Evolutionary conservation across 1,140 invertebrate genomes (phyloP).

Genomic region (Drosophila arizonae): DNA sequence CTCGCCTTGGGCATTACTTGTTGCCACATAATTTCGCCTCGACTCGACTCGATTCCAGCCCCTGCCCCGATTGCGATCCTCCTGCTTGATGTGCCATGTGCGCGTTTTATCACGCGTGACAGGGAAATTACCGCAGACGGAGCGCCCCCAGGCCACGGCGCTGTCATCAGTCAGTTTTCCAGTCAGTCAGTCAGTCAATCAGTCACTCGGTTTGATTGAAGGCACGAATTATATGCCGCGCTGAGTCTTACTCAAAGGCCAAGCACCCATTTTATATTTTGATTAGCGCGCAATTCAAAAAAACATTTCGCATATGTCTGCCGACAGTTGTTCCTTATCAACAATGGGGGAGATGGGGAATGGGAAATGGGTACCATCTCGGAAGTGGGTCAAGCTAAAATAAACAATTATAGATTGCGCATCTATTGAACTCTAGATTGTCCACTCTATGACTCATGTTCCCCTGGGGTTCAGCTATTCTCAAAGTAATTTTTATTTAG

Average conservation of each 20-base stretch:
- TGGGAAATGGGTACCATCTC: too few species aligned
- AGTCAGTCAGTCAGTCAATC: slow-evolving; percentile 27
- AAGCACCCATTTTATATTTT: slow-evolving; percentile 53
- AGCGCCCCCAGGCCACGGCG: slow-evolving; percentile 30
- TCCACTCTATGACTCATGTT: too few species aligned
- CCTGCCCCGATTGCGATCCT: background rate
- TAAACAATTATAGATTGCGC: background rate
- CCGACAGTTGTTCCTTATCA: slow-evolving; percentile 28
- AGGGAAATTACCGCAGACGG: slow-evolving; percentile 57
- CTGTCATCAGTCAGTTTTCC: slow-evolving; percentile 42
- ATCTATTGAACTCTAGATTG: background rate
- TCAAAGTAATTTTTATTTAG: too few species aligned
- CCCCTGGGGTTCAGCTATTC: too few species aligned
- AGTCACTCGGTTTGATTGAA: slow-evolving; percentile 56
- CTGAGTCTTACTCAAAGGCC: slow-evolving; percentile 14
- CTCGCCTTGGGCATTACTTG: slow-evolving; percentile 28
- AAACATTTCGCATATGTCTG: slow-evolving; percentile 39
- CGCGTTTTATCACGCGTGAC: slow-evolving; percentile 65
- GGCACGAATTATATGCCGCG: slow-evolving; percentile 63
- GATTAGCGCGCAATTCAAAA: slow-evolving; percentile 58
- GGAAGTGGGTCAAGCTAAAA: slow-evolving; percentile 45
- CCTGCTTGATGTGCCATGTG: slow-evolving; percentile 65
- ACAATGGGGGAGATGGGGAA: background rate
- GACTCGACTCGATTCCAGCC: background rate
- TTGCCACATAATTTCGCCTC: slow-evolving; percentile 21